These are phyloP conservation scores for Pristis pectinata DNA, from an alignment of 2,797 vertebrate species.

Conservation along the genomic window DNA sequence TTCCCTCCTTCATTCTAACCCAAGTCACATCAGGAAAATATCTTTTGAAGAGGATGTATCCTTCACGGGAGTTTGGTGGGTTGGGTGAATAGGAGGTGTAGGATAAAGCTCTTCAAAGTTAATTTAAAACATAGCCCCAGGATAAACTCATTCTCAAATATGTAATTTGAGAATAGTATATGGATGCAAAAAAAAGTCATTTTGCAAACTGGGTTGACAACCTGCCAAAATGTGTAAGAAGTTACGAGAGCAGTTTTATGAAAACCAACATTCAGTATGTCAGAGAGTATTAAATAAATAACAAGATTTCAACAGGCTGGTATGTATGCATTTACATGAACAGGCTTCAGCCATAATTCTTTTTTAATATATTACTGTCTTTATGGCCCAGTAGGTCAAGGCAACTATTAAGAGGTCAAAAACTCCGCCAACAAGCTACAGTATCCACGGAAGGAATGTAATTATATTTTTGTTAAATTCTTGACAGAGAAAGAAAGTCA, in stretches of 20 bases:
- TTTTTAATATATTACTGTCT: slow-evolving; percentile 6
- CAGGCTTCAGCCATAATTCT: slow-evolving; percentile 17
- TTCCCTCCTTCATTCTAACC: background rate
- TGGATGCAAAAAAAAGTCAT: slow-evolving; percentile 11
- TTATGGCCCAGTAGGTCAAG: slow-evolving; percentile 61
- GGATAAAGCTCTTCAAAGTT: slow-evolving; percentile 12
- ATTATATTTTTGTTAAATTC: slow-evolving; percentile 53
- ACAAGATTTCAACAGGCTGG: slow-evolving; percentile 28
- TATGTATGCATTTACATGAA: slow-evolving; percentile 5
- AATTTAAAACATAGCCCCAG: slow-evolving; percentile 18
- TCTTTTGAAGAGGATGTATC: background rate
- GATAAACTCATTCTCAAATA: slow-evolving; percentile 17
- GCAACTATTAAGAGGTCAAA: slow-evolving; percentile 72
- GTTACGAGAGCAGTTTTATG: slow-evolving; percentile 30
- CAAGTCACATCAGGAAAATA: background rate
- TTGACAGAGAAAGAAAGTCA: slow-evolving; percentile 47
- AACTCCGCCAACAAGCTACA: slow-evolving; percentile 70
- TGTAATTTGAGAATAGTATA: slow-evolving; percentile 37
- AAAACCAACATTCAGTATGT: slow-evolving; percentile 30
- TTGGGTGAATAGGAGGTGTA: background rate
- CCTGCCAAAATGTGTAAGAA: slow-evolving; percentile 36
- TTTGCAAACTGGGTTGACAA: slow-evolving; percentile 26
- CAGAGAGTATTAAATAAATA: slow-evolving; percentile 23
- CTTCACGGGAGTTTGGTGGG: background rate
- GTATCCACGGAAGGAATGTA: slow-evolving; percentile 56